Base-by-base conservation (phyloP, 1,140 invertebrate genomes). In the Teleogryllus occipitalis region DNA sequence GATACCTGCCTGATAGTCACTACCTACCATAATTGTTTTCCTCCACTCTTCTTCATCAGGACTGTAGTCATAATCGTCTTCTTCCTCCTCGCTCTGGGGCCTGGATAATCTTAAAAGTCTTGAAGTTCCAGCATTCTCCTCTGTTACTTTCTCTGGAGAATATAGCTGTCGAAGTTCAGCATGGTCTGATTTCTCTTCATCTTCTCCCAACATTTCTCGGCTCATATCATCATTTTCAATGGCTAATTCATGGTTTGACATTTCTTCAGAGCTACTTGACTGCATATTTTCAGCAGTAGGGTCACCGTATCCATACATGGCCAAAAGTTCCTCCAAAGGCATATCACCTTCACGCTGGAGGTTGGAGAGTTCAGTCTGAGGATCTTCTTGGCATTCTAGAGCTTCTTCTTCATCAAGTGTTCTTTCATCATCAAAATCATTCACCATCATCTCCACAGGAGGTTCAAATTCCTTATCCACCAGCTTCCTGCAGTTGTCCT, bases 331-430 rank as follows among this genome's bases (percentile, higher is more conserved):
- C 84, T 97, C 96, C 82, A 98, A 89, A 81, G 97, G 97, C 95
- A 98, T 98, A 87, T 98, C 95, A 85, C 92, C 90, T 85, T 91
- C 91, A 22, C 93, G 93, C 85, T 96, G 93, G 76, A 98, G 88
- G 85, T 94, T 95, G 82, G 93, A 93, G 75, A 98, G 89, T 87
- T 98, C 97, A 84, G 94, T 94, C 83, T 93, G 90, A 54, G 94
- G 93, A 86, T 96, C 95, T 87, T 95, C 95, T 82, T 92, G 90
- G 82, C 93, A 93, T 84, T 96, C 96, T 85, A 98, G 87, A 49
- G 95, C 96, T 90, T 98, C 97, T 89, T 98, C 97, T 88, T 98
- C 97, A 85, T 98, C 97, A 83, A 98, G 85, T 75, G 97, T 98
- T 84, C 94, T 90, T 86, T 98, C 97, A 88, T 98, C 97, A 87